These are phyloP conservation scores for Penaeus monodon DNA, from an alignment of 2,888 invertebrate species.

Conservation along the genomic window DNA sequence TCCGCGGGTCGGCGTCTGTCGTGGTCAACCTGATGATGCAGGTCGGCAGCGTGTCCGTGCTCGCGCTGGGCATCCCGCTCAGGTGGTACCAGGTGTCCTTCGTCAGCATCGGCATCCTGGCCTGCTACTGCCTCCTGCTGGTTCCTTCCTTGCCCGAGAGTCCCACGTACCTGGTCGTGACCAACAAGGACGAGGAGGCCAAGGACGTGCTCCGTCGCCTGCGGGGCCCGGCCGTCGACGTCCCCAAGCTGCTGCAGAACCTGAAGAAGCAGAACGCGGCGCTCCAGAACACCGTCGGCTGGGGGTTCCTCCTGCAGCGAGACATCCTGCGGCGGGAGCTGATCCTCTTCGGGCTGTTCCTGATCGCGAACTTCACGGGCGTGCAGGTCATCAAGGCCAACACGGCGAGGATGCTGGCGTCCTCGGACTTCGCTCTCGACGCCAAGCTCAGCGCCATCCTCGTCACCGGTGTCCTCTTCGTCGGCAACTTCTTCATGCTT, in stretches of 20 bases:
- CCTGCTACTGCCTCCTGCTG: not conserved
- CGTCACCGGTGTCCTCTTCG: not conserved
- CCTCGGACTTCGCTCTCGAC: not conserved
- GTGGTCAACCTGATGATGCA: constrained; percentile 19
- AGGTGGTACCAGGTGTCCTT: constrained; percentile 10
- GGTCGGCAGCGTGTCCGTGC: not conserved
- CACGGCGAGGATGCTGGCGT: constrained; percentile 3
- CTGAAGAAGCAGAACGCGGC: not conserved
- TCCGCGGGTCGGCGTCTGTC: not conserved
- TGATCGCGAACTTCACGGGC: constrained; percentile 3
- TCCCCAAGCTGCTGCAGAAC: not conserved
- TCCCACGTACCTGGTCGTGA: not conserved
- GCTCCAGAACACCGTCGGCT: not conserved
- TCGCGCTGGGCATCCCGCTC: not conserved
- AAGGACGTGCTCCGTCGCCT: not conserved
- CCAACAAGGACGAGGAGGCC: not conserved
- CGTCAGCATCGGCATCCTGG: not conserved
- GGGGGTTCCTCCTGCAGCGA: not conserved
- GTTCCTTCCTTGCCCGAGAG: constrained; percentile 9
- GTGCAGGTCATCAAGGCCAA: constrained; percentile 20
- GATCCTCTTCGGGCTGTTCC: not conserved
- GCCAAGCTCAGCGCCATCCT: not conserved
- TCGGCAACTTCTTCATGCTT: constrained; percentile 10
- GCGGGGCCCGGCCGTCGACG: not conserved
- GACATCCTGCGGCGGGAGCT: not conserved